Percentiles rank a stretch among this genome's conserved stretches.
phyloP scores from a whole-genome alignment of 2,797 vertebrate species.

The Megalops cyprinoides region DNA sequence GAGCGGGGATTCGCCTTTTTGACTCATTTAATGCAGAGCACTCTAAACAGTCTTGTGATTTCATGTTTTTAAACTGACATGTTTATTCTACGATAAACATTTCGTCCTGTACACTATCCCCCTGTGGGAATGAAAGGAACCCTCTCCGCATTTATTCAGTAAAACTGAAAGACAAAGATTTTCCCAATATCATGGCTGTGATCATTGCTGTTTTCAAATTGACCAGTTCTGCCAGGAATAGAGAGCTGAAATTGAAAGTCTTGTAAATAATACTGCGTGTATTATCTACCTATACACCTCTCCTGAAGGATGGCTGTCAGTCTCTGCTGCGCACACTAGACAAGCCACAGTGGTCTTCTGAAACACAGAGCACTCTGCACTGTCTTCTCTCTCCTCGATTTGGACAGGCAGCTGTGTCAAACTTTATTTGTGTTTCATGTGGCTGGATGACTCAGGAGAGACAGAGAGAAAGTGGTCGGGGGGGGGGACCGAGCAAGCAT shows the following conservation, averaged over 20 bases:
- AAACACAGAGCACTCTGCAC: slow-evolving; percentile 37
- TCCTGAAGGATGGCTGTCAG: not conserved
- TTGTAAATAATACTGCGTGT: too few species aligned
- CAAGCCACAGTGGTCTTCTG: slow-evolving; percentile 40
- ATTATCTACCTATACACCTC: too few species aligned
- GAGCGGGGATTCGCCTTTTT: not conserved
- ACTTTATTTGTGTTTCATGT: slow-evolving; percentile 37
- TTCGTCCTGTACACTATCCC: too few species aligned
- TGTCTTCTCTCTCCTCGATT: slow-evolving; percentile 49
- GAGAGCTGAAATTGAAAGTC: not conserved
- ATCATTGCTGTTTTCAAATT: not conserved
- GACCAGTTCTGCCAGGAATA: not conserved
- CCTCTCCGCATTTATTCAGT: not conserved
- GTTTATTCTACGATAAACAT: not conserved
- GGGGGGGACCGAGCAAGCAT: slow-evolving; percentile 37
- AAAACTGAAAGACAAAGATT: not conserved
- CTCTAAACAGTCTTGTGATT: not conserved
- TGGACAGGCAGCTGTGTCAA: slow-evolving; percentile 58
- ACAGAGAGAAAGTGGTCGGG: not conserved
- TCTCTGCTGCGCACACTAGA: slow-evolving; percentile 38
- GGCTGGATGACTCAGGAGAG: slow-evolving; percentile 27
- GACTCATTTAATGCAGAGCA: not conserved
- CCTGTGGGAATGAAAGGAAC: not conserved
- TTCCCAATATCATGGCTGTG: not conserved
- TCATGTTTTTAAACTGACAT: not conserved